Base-by-base conservation (phyloP, 2,888 invertebrate species). In the Idaea straminata region DNA sequence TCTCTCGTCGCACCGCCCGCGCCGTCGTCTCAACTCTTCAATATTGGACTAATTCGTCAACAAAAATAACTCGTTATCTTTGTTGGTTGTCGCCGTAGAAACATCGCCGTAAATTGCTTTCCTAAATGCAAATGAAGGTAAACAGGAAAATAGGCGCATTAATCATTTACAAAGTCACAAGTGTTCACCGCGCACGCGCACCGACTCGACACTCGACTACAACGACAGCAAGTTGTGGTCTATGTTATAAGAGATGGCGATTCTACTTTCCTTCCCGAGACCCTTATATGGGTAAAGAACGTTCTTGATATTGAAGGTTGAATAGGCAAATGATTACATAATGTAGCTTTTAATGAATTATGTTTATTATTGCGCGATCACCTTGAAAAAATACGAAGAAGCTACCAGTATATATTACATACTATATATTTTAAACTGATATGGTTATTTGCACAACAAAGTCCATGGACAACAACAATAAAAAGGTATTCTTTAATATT, bases 121-220 rank as follows among this genome's bases (percentile, higher is more conserved):
- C 82, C 84, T 83, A 83, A 82, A 85, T 80, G 83, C 81, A 85
- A 84, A 85, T 84, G 83, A 83, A 84, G 81, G 82, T 79, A 80
- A 84, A 83, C 83, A 79, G 81, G 80, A 78, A 83, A 84, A 83
- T 78, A 79, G 79, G 74, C 80, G 79, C 76, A 81, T 85, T 83
- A 85, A 86, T 84, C 80, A 85, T 83, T 81, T 77, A 86, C 77
- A 64, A 69, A 77, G 80, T 80, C 81, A 71, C 81, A 81, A 83
- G 77, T 81, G 76, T 76, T 77, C 76, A 71, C 68, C 66, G 25
- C 25, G 25, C 25, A 25, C 25, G 25, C 25, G 25, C 25, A 25
- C 25, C 25, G 25, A 25, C 3, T n/a, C n/a, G 38, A 38, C 47
- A 10, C 7, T 13, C 10, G n/a, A n/a, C n/a, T n/a, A n/a, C n/a